phyloP scores from a whole-genome alignment of 2,888 invertebrate genomes.

The Cephus spinipes region DNA sequence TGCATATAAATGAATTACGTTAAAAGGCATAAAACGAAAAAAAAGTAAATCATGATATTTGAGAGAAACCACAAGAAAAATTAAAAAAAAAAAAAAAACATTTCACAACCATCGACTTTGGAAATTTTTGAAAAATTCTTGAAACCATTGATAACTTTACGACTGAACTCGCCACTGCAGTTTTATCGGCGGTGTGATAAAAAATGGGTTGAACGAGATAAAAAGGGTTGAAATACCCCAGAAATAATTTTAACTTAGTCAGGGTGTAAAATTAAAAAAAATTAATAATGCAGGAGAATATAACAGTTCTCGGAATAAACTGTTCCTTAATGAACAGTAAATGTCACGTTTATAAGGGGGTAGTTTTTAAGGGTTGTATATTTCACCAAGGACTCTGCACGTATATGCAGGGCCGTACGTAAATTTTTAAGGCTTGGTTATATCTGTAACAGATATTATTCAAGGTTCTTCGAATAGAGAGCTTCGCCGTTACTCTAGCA shows the following conservation, averaged over 20 bases:
- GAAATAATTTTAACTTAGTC: neutral
- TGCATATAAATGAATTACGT: neutral
- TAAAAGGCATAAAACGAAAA: neutral
- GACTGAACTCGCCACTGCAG: neutral
- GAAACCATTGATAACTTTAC: neutral
- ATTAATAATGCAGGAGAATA: neutral
- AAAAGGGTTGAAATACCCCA: neutral
- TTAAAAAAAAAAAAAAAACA: no score
- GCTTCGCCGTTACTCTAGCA: neutral
- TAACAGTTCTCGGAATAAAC: neutral
- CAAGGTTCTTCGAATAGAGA: neutral
- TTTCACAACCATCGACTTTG: no score
- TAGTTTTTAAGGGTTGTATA: neutral
- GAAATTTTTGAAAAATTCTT: neutral
- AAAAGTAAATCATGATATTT: neutral
- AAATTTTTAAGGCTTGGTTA: neutral
- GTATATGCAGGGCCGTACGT: neutral
- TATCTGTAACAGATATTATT: neutral
- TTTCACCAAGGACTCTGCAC: neutral
- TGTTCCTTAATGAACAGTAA: neutral
- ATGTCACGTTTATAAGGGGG: neutral
- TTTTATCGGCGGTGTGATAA: neutral
- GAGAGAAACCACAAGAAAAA: no score
- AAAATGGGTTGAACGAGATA: neutral
- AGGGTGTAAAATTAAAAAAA: neutral